phyloP scores from a whole-genome alignment of 2,113 vertebrate genomes.

The Stegostoma tigrinum region DNA sequence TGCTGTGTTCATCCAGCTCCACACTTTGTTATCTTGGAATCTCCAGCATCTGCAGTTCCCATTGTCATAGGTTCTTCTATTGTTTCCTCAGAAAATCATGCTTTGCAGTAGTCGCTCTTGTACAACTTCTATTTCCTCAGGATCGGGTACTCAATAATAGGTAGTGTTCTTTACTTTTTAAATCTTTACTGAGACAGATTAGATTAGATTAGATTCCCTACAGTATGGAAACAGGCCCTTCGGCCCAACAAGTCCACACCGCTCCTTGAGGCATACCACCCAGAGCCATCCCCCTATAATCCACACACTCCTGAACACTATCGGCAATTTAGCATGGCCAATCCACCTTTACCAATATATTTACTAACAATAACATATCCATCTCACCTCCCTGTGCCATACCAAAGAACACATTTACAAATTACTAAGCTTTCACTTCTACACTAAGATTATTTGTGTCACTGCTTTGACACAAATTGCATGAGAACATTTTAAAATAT shows the following conservation, averaged over 20 bases:
- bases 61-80: not conserved
- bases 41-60: too few species aligned
- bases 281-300: too few species aligned
- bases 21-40: too few species aligned
- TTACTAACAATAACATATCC: not conserved
- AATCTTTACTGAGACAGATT: not conserved
- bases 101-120: not conserved
- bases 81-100: not conserved
- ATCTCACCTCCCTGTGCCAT: not conserved
- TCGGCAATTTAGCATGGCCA: too few species aligned
- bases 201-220: too few species aligned
- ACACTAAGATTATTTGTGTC: not conserved
- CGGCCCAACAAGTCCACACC: too few species aligned
- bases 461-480: not conserved
- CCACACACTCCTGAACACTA: too few species aligned
- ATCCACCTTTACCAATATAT: not conserved
- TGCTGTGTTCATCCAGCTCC: too few species aligned
- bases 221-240: too few species aligned
- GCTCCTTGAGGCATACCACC: too few species aligned
- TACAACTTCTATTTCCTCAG: not conserved
- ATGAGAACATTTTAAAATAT: not conserved
- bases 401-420: not conserved
- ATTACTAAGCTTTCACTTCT: not conserved
- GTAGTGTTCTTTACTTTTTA: not conserved
- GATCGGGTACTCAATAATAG: not conserved